Evolutionary conservation across 2,797 vertebrate species (phyloP).

Genomic region (Coregonus suidteri): DNA sequence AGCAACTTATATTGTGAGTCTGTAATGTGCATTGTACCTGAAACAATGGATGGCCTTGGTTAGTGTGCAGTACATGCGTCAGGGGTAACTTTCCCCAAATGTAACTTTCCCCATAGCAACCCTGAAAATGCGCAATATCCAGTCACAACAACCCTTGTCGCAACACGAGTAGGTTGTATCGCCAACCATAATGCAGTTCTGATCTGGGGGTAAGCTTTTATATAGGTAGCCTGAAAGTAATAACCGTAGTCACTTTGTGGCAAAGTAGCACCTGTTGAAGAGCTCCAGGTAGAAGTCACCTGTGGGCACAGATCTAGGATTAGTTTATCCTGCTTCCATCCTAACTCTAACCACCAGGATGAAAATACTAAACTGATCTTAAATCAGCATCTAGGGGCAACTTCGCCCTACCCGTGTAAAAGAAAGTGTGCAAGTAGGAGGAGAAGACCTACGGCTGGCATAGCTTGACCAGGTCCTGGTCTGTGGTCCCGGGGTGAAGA

Average conservation of each 20-base stretch:
- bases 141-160: not conserved
- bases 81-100: not conserved
- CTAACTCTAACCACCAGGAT: not conserved
- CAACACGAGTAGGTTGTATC: no score
- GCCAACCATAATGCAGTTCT: not conserved
- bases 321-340: not conserved
- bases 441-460: slow-evolving; percentile 88
- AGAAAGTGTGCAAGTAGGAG: not conserved
- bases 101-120: no score
- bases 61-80: not conserved
- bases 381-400: not conserved
- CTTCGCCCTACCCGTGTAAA: not conserved
- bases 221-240: not conserved
- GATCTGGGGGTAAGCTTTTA: not conserved
- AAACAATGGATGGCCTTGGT: not conserved
- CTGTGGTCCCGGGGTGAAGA: slow-evolving; percentile 89
- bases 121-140: not conserved
- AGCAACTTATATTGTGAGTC: not conserved
- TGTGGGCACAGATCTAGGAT: not conserved
- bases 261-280: not conserved
- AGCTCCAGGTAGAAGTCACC: not conserved
- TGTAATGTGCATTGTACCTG: not conserved
- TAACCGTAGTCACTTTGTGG: not conserved
- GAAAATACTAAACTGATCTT: not conserved
- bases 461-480: slow-evolving; percentile 94